These are phyloP conservation scores for Pilophorus perplexus DNA, from an alignment of 2,888 invertebrate species.

Conservation along the genomic window DNA sequence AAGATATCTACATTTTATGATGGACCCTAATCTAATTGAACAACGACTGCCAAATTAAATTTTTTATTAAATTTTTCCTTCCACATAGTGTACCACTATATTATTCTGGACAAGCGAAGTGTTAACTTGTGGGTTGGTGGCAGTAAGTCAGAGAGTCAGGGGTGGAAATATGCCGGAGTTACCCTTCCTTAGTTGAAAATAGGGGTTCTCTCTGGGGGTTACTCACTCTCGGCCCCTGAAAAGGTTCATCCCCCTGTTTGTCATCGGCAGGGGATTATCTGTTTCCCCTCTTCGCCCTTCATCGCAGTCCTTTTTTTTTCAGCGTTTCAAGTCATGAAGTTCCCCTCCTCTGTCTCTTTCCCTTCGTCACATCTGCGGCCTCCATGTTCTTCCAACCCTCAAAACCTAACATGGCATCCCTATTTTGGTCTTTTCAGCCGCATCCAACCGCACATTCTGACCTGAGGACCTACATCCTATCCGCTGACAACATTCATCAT, in stretches of 20 bases:
- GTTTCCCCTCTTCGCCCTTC: not conserved
- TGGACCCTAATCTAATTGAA: too few species aligned
- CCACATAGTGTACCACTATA: not conserved
- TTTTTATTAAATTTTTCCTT: too few species aligned
- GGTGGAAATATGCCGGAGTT: not conserved
- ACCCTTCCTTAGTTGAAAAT: conserved; percentile 27
- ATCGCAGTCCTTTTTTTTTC: conserved; percentile 6
- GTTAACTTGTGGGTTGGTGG: conserved; percentile 36
- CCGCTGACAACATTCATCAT: conserved; percentile 19
- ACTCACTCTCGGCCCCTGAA: conserved; percentile 14
- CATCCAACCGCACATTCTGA: conserved; percentile 28
- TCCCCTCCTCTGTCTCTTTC: not conserved
- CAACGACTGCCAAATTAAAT: too few species aligned
- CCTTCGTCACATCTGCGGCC: conserved; percentile 34
- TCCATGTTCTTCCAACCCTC: conserved; percentile 30
- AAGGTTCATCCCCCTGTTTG: conserved; percentile 38
- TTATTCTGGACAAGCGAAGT: conserved; percentile 14
- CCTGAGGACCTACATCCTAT: conserved; percentile 27
- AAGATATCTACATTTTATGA: too few species aligned
- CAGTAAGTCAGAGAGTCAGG: conserved; percentile 38
- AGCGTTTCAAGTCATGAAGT: not conserved
- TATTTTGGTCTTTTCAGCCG: conserved; percentile 23
- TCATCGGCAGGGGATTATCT: conserved; percentile 38
- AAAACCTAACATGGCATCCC: conserved; percentile 26
- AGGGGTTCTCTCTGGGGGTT: conserved; percentile 10